These are phyloP conservation scores for Hippocampus abdominalis DNA, from an alignment of 2,113 vertebrate genomes.

Conservation along the genomic window DNA sequence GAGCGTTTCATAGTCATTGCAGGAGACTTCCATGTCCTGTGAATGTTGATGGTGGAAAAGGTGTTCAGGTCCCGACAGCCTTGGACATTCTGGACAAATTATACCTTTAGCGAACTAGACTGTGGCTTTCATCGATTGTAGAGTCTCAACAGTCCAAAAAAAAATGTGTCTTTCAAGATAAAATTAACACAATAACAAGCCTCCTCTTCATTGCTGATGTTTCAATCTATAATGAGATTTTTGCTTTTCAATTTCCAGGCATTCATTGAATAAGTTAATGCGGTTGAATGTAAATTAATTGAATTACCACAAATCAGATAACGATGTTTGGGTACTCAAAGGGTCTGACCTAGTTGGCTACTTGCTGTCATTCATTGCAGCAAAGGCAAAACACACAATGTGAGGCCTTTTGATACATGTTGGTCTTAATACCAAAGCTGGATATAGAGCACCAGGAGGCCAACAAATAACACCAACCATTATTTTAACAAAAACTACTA, in stretches of 20 bases:
- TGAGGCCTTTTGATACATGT: background rate
- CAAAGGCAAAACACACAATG: background rate
- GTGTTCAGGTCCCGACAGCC: background rate
- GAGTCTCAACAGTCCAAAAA: background rate
- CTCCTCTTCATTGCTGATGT: background rate
- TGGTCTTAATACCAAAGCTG: background rate
- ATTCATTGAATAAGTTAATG: background rate
- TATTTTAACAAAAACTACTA: background rate
- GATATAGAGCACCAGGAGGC: background rate
- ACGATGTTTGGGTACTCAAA: background rate
- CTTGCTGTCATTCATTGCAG: background rate
- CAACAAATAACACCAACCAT: background rate
- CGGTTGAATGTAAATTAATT: background rate
- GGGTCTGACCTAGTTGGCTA: background rate
- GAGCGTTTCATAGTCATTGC: slow-evolving; percentile 23
- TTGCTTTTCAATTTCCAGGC: background rate
- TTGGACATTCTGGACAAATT: background rate
- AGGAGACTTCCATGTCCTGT: background rate
- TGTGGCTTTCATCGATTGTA: background rate
- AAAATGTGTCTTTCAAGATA: background rate
- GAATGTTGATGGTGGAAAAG: slow-evolving; percentile 1
- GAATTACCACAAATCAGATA: background rate
- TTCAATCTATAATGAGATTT: background rate
- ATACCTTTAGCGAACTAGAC: background rate
- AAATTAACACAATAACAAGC: background rate